phyloP scores from a whole-genome alignment of 2,888 invertebrate species.

The Malthinus seriepunctatus region DNA sequence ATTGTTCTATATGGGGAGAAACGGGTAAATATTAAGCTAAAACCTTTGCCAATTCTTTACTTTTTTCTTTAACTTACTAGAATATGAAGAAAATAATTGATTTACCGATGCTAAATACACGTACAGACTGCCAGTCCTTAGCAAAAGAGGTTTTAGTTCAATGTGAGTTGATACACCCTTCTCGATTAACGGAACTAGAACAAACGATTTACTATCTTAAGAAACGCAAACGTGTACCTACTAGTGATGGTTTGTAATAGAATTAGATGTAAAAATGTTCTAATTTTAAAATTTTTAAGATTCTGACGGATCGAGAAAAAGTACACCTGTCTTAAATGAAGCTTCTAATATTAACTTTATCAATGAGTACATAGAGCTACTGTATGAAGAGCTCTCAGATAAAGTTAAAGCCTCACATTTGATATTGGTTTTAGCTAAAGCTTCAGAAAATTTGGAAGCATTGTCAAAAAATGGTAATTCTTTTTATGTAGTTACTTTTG shows the following conservation, averaged over 20 bases:
- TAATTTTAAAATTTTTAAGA: constrained; percentile 21
- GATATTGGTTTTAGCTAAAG: constrained; percentile 88
- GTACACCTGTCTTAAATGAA: constrained; percentile 50
- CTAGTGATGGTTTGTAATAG: constrained; percentile 31
- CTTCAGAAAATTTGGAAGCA: constrained; percentile 92
- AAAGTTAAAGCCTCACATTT: constrained; percentile 91
- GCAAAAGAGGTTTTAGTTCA: constrained; percentile 85
- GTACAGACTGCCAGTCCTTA: constrained; percentile 77
- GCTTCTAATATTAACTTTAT: constrained; percentile 79
- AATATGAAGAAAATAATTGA: constrained; percentile 71
- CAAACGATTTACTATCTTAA: constrained; percentile 86
- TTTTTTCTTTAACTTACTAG: constrained; percentile 37
- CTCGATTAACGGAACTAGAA: constrained; percentile 81
- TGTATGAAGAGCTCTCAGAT: constrained; percentile 93
- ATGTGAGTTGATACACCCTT: constrained; percentile 83
- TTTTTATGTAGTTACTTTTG: background rate
- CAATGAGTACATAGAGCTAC: constrained; percentile 91
- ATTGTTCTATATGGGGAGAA: constrained; percentile 80
- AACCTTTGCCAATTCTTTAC: constrained; percentile 10
- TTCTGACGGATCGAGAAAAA: constrained; percentile 28
- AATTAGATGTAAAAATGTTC: background rate
- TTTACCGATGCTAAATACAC: constrained; percentile 76
- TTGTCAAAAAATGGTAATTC: constrained; percentile 86
- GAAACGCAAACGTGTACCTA: constrained; percentile 66
- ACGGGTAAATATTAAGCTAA: constrained; percentile 59